Evolutionary conservation across 2,113 vertebrate genomes (phyloP).

Genomic region (Tachysurus vachellii): DNA sequence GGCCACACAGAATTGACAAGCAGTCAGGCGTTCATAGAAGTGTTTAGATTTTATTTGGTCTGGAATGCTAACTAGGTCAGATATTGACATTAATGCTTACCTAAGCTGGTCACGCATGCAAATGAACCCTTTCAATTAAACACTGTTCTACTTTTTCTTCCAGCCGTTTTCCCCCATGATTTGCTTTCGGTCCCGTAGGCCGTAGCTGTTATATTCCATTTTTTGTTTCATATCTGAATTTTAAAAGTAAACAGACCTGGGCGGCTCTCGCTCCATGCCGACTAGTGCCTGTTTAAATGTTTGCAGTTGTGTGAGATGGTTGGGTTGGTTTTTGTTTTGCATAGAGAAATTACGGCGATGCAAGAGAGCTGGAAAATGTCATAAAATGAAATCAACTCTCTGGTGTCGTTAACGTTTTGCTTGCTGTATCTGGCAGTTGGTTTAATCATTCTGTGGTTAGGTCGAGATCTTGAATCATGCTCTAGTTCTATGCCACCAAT

Average conservation of each 20-base stretch:
- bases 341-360: constrained; percentile 59
- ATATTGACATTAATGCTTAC: constrained; percentile 35
- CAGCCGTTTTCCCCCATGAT: neutral
- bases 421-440: constrained; percentile 47
- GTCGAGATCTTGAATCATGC: constrained; percentile 39
- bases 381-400: constrained; percentile 53
- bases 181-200: neutral
- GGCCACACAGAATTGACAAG: constrained; percentile 26
- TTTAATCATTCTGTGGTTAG: constrained; percentile 56
- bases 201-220: neutral
- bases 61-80: constrained; percentile 38
- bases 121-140: constrained; percentile 24
- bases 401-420: constrained; percentile 31
- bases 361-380: constrained; percentile 49
- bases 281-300: constrained; percentile 38
- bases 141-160: neutral
- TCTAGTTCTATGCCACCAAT: constrained; percentile 27
- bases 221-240: neutral
- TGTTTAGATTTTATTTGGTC: constrained; percentile 26
- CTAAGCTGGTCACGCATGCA: constrained; percentile 30
- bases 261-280: neutral
- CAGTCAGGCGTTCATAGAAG: neutral
- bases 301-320: constrained; percentile 50
- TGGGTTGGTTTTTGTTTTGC: constrained; percentile 58
- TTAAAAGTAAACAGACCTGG: neutral